Evolutionary conservation across 2,113 vertebrate genomes (phyloP).

Genomic region (Mionectes macconnelli): DNA sequence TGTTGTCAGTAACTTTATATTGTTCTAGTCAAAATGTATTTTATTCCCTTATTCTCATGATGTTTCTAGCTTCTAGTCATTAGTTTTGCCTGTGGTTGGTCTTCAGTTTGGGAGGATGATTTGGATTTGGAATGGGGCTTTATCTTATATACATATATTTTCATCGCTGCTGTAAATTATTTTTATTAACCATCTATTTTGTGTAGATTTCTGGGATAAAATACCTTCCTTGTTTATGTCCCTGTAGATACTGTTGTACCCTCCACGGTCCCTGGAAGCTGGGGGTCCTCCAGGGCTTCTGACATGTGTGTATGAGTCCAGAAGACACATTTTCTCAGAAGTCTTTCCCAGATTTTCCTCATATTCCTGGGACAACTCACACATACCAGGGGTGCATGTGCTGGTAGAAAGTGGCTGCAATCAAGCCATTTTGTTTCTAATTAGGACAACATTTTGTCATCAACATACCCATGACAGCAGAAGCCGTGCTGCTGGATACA

Average conservation of each 20-base stretch:
- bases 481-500: not conserved
- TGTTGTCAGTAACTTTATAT: slow-evolving; percentile 7
- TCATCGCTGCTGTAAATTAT: not conserved
- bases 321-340: not conserved
- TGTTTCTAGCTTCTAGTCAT: not conserved
- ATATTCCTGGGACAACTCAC: not conserved
- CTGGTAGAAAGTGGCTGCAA: rapidly evolving
- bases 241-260: not conserved
- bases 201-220: not conserved
- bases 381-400: not conserved
- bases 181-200: not conserved
- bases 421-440: rapidly evolving
- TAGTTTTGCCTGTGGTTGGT: slow-evolving; percentile 45
- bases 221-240: not conserved
- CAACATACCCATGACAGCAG: rapidly evolving
- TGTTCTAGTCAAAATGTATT: not conserved
- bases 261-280: not conserved
- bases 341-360: not conserved
- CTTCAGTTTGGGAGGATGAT: not conserved
- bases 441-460: not conserved
- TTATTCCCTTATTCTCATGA: not conserved
- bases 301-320: not conserved
- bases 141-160: not conserved
- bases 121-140: not conserved
- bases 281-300: not conserved